Conservation (phyloP, 1,140 invertebrate species). For the Oscheius sp. region DNA sequence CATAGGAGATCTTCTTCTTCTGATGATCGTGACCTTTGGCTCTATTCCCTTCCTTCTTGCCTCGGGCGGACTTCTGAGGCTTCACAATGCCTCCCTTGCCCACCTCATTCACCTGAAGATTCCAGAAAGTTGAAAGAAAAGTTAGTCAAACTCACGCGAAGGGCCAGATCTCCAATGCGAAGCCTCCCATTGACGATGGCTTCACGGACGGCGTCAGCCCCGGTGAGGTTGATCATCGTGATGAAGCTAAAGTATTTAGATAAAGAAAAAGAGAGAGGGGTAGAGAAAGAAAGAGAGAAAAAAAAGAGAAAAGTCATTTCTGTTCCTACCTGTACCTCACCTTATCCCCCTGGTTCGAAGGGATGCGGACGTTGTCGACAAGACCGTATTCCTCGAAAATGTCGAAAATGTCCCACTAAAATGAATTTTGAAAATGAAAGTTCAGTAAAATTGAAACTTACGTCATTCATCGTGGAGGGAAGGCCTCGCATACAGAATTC, state of each 20-base stretch:
- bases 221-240: not conserved
- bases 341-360: not conserved
- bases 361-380: not conserved
- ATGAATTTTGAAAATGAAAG: not conserved
- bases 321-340: not conserved
- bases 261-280: too few relatives aligned
- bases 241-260: slow-evolving; percentile 1
- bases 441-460: not conserved
- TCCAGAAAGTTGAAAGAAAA: too few relatives aligned
- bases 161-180: not conserved
- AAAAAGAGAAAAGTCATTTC: not conserved
- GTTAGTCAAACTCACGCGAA: not conserved
- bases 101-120: too few relatives aligned
- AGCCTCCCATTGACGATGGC: not conserved
- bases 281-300: too few relatives aligned
- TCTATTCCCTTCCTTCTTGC: not conserved
- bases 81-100: not conserved
- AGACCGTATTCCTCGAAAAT: not conserved
- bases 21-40: not conserved
- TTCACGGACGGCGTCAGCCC: not conserved
- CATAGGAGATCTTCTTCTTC: not conserved
- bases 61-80: not conserved
- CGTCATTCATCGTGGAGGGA: not conserved
- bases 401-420: not conserved
- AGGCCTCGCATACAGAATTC: not conserved